Conservation (phyloP, 2,113 vertebrate species). For the Puntigrus tetrazona region DNA sequence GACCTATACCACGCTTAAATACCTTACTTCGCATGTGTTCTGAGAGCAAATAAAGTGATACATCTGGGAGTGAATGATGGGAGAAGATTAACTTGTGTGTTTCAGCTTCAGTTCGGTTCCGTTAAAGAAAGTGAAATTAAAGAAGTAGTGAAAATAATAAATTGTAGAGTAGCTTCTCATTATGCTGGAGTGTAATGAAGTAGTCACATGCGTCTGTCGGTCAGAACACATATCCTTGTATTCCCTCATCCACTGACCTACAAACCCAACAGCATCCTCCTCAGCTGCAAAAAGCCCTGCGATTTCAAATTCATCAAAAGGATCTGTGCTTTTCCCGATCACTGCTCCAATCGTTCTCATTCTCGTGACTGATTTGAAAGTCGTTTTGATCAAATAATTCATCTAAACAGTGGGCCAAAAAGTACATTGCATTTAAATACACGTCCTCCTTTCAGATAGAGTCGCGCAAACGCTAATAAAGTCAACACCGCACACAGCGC, state of each 20-base stretch:
- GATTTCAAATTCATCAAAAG: neutral
- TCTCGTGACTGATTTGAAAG: neutral
- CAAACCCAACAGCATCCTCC: constrained; percentile 45
- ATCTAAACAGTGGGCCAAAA: neutral
- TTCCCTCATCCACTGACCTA: constrained; percentile 58
- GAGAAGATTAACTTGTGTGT: neutral
- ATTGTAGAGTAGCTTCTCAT: neutral
- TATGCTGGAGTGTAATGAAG: constrained; percentile 30
- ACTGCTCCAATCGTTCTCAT: neutral
- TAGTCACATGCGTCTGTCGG: constrained; percentile 34
- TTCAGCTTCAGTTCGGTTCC: neutral
- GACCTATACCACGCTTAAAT: neutral
- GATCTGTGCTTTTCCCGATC: neutral
- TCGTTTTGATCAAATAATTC: neutral
- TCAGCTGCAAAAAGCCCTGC: neutral
- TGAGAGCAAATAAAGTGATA: neutral
- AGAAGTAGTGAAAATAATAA: neutral
- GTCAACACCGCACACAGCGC: neutral
- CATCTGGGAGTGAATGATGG: neutral
- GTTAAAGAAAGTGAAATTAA: neutral
- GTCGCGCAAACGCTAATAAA: neutral
- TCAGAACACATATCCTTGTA: constrained; percentile 18
- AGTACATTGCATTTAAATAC: neutral
- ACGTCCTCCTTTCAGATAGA: neutral
- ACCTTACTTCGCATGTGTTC: neutral